Conservation (phyloP, 2,797 vertebrate species). For the Myripristis jacobus region DNA sequence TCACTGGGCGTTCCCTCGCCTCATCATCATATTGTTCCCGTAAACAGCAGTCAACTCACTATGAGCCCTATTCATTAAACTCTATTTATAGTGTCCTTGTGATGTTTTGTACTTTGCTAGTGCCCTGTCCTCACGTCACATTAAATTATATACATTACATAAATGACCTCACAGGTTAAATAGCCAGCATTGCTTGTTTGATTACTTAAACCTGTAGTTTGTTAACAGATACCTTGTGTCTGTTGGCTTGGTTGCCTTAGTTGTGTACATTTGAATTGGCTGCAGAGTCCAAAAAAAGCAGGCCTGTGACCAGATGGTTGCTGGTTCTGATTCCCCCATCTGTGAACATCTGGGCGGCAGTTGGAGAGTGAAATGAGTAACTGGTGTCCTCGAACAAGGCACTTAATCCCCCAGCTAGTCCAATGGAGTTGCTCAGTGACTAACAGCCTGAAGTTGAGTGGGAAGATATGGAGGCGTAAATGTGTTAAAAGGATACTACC, state of each 20-base stretch:
- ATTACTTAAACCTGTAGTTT: constrained; percentile 24
- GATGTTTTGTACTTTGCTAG: background rate
- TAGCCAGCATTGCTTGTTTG: background rate
- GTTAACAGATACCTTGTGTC: background rate
- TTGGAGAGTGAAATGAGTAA: too few species aligned
- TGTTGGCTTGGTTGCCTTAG: background rate
- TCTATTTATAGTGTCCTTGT: background rate
- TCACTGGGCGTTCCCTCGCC: background rate
- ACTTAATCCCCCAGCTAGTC: too few species aligned
- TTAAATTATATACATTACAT: constrained; percentile 6
- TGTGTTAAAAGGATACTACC: too few species aligned
- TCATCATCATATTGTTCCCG: background rate
- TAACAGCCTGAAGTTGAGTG: too few species aligned
- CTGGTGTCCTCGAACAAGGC: too few species aligned
- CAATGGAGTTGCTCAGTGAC: too few species aligned
- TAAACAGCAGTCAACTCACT: constrained; percentile 7
- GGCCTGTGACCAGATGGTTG: background rate
- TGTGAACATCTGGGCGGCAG: too few species aligned
- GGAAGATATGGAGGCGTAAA: too few species aligned
- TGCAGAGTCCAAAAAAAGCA: background rate
- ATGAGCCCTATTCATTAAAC: background rate
- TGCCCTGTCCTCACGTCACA: background rate
- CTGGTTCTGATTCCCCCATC: too few species aligned
- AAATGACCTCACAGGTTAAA: background rate
- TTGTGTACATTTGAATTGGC: background rate